Evolutionary conservation across 2,113 vertebrate genomes (phyloP).

Genomic region (Phainopepla nitens): DNA sequence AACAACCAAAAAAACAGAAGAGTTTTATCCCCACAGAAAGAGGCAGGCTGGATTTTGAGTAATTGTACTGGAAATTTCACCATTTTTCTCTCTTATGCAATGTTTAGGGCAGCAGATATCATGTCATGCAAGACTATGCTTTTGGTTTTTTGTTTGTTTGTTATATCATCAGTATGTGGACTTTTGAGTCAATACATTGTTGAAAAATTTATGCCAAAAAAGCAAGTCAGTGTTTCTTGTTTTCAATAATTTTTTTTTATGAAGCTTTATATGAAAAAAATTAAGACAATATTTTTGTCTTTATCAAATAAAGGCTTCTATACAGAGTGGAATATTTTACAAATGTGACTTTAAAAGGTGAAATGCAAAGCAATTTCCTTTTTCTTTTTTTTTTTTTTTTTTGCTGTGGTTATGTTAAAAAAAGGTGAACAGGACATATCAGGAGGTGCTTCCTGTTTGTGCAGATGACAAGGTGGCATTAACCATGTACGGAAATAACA

Average conservation of each 20-base stretch:
- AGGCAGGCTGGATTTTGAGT: neutral
- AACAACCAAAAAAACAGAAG: neutral
- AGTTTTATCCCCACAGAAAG: neutral
- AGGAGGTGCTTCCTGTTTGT: slow-evolving; percentile 75
- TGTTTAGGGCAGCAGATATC: neutral
- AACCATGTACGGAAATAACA: neutral
- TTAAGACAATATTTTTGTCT: neutral
- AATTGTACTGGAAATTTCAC: neutral
- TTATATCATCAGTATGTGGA: neutral
- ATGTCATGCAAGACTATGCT: neutral
- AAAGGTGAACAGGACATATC: slow-evolving; percentile 51
- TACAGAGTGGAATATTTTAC: neutral
- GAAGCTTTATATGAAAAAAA: neutral
- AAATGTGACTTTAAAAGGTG: neutral
- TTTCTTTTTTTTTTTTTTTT: slow-evolving; percentile 54
- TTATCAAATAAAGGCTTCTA: neutral
- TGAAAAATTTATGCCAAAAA: neutral
- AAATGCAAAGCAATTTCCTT: slow-evolving; percentile 65
- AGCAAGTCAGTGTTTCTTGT: neutral
- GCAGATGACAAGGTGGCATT: slow-evolving; percentile 30
- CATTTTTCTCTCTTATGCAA: neutral
- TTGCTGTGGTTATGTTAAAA: slow-evolving; percentile 53
- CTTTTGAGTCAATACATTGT: neutral
- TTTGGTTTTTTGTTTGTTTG: neutral
- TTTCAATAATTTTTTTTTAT: neutral